Evolutionary conservation across 2,113 vertebrate species (phyloP).

Genomic region (Chiloscyllium plagiosum): DNA sequence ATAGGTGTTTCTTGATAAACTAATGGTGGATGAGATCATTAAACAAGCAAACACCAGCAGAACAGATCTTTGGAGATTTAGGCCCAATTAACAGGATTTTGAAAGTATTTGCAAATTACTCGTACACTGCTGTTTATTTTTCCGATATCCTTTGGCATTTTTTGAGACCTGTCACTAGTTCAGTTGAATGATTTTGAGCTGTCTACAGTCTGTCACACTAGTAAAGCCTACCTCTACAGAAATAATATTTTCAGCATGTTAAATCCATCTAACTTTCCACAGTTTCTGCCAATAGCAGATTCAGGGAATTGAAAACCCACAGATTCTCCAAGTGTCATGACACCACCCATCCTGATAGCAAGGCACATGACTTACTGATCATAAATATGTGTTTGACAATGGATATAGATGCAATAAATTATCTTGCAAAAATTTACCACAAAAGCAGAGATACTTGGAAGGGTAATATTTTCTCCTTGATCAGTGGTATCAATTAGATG

Average conservation of each 20-base stretch:
- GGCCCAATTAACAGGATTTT: slow-evolving; percentile 28
- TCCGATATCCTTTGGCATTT: not conserved
- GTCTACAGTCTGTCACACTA: not conserved
- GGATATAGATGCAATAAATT: not conserved
- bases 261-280: not conserved
- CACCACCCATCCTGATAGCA: not conserved
- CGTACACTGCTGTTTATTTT: slow-evolving; percentile 5
- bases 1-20: not conserved
- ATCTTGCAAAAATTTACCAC: not conserved
- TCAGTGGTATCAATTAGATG: too few species aligned
- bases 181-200: not conserved
- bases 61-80: not conserved
- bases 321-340: not conserved
- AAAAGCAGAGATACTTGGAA: not conserved
- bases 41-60: not conserved
- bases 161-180: not conserved
- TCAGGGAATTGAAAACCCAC: too few species aligned
- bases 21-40: slow-evolving; percentile 18
- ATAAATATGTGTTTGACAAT: not conserved
- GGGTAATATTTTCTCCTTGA: not conserved
- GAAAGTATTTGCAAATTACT: not conserved
- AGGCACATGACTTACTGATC: not conserved
- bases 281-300: not conserved
- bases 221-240: not conserved
- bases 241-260: not conserved